These are phyloP conservation scores for Tupaia chinensis DNA, from an alignment of 2,113 vertebrate genomes.

Conservation along the genomic window DNA sequence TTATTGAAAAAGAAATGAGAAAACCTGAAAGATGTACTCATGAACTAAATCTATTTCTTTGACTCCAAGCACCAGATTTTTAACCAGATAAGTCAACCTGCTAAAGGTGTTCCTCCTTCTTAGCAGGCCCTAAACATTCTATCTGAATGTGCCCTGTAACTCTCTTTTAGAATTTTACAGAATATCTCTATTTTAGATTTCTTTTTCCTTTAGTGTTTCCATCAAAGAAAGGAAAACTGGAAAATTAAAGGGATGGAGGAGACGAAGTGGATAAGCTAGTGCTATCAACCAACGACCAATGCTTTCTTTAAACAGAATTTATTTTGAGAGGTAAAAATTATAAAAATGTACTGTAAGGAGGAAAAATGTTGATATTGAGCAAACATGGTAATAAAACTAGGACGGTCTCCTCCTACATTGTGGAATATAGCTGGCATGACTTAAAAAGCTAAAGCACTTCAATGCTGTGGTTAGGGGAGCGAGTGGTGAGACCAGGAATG, in stretches of 20 bases:
- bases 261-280: neutral
- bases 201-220: neutral
- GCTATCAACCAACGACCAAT: neutral
- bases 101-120: neutral
- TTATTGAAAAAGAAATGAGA: neutral
- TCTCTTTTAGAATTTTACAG: too few relatives aligned
- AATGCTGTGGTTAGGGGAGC: neutral
- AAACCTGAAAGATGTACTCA: neutral
- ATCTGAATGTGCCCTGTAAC: neutral
- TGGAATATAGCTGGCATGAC: neutral
- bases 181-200: neutral
- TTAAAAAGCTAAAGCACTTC: neutral
- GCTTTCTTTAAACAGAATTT: too few relatives aligned
- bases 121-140: neutral
- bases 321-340: too few relatives aligned
- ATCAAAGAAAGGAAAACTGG: neutral
- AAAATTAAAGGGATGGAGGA: neutral
- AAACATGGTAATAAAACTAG: neutral
- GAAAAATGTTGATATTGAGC: neutral
- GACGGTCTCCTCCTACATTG: neutral
- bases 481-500: neutral
- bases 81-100: slow-evolving; percentile 1
- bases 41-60: neutral
- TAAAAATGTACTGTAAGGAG: neutral
- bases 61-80: neutral